These are phyloP conservation scores for Pseudorectes ferrugineus DNA, from an alignment of 2,113 vertebrate species.

Conservation along the genomic window DNA sequence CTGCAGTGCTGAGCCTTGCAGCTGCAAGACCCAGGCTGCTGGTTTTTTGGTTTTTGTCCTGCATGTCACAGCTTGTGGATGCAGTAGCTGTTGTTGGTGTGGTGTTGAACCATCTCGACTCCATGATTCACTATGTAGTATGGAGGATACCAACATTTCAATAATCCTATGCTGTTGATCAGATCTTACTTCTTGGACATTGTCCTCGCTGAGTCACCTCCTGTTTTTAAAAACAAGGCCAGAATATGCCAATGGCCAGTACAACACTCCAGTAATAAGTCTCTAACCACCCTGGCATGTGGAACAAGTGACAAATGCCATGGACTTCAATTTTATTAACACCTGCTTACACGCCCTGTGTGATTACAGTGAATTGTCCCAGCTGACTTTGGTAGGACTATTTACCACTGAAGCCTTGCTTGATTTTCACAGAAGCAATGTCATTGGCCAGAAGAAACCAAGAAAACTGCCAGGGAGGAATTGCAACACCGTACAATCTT, in stretches of 20 bases:
- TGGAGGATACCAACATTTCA: not conserved
- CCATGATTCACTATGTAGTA: too few species aligned
- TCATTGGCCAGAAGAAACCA: not conserved
- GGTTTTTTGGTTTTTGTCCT: accelerated
- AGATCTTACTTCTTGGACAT: not conserved
- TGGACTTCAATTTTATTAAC: not conserved
- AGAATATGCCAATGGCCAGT: not conserved
- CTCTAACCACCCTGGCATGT: not conserved
- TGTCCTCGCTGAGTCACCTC: not conserved
- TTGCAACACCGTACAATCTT: not conserved
- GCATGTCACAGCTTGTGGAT: not conserved
- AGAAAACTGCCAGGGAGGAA: not conserved
- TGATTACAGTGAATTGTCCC: not conserved
- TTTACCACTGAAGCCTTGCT: not conserved
- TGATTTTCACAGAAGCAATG: not conserved
- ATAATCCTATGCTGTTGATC: not conserved
- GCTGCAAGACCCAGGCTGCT: not conserved
- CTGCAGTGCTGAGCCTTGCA: not conserved
- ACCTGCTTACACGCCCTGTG: accelerated
- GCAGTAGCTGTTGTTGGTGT: not conserved
- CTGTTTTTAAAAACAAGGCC: not conserved
- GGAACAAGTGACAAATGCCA: not conserved
- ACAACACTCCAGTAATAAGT: not conserved
- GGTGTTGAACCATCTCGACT: not conserved
- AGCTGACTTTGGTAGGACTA: not conserved